Conservation (phyloP, 2,888 invertebrate species). For the Diadromus collaris region DNA sequence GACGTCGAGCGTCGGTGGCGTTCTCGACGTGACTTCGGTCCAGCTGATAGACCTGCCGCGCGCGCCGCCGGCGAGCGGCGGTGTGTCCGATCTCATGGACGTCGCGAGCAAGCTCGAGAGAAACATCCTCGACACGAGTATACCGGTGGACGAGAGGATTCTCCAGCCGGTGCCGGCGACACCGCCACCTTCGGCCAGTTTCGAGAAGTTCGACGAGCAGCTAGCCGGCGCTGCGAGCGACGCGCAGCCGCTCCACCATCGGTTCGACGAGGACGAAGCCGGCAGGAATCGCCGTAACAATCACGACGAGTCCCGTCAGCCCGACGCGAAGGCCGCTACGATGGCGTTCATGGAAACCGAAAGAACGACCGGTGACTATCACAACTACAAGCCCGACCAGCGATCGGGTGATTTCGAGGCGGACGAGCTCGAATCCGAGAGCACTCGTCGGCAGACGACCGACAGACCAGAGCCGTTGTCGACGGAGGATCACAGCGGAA, state of each 20-base stretch:
- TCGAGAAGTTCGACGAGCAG: conserved; percentile 67
- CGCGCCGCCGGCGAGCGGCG: conserved; percentile 58
- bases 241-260: conserved; percentile 61
- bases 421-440: too few relatives aligned
- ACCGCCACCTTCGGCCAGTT: conserved; percentile 75
- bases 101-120: conserved; percentile 71
- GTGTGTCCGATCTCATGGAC: conserved; percentile 26
- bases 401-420: background rate
- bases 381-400: background rate
- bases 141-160: conserved; percentile 61
- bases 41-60: conserved; percentile 71
- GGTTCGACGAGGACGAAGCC: conserved; percentile 45
- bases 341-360: conserved; percentile 74
- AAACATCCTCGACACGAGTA: conserved; percentile 68
- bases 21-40: conserved; percentile 52
- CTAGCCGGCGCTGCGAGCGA: conserved; percentile 3
- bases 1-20: conserved; percentile 36
- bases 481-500: too few relatives aligned
- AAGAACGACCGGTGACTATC: conserved; percentile 46
- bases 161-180: conserved; percentile 71
- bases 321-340: conserved; percentile 70
- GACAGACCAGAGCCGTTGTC: too few relatives aligned
- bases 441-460: background rate
- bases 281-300: too few relatives aligned
- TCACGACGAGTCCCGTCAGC: conserved; percentile 37